Conservation (phyloP, 2,113 vertebrate species). For the Rissa tridactyla region DNA sequence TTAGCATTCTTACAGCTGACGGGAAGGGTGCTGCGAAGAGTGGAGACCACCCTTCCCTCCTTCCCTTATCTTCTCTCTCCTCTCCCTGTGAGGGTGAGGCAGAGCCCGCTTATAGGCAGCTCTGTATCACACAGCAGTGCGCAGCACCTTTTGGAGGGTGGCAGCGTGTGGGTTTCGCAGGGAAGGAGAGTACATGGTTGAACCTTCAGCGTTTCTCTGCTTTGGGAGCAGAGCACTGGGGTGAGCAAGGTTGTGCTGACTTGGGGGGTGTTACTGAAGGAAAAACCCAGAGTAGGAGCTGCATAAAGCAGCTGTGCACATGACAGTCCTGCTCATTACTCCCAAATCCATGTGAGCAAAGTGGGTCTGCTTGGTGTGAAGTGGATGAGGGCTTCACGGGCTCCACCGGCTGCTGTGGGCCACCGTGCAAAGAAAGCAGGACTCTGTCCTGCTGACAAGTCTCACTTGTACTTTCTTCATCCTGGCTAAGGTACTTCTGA, state of each 20-base stretch:
- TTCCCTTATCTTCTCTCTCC: neutral
- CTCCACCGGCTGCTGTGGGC: neutral
- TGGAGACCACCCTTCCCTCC: neutral
- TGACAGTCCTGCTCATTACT: neutral
- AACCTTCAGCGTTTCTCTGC: neutral
- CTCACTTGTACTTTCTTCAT: neutral
- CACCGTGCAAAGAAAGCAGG: neutral
- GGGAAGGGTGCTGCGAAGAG: neutral
- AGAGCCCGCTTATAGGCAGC: neutral
- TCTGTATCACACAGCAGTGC: neutral
- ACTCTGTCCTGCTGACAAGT: neutral
- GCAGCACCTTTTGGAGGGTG: neutral
- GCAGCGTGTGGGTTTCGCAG: neutral
- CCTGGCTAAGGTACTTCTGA: slow-evolving; percentile 20
- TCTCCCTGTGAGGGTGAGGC: neutral
- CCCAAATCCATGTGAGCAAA: neutral
- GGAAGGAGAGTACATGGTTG: neutral
- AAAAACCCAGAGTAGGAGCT: neutral
- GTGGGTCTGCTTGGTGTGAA: neutral
- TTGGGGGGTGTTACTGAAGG: neutral
- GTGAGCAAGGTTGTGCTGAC: neutral
- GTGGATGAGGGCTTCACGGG: neutral
- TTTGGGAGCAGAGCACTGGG: neutral
- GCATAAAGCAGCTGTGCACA: accelerated
- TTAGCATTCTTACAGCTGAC: neutral